A percentile compares a stretch with the other conserved stretches of the same genome.
Conservation (phyloP, 1,140 invertebrate species). For the Drosophila willistoni region DNA sequence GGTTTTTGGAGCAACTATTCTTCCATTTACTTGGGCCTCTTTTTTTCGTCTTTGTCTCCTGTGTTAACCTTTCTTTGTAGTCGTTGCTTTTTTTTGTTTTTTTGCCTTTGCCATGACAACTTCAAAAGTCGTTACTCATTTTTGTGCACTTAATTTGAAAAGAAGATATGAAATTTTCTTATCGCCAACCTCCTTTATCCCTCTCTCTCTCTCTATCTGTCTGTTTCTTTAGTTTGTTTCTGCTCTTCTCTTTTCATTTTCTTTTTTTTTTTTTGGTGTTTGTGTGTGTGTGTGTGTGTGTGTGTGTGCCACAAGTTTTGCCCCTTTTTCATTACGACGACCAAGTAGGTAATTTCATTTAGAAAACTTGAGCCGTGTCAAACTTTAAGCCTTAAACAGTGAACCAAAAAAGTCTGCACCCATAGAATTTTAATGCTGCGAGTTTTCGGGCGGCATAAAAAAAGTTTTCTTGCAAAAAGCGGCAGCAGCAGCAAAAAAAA, state of each 20-base stretch:
- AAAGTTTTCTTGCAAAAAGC: slow-evolving; percentile 60
- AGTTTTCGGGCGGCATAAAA: slow-evolving; percentile 67
- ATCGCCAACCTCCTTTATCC: slow-evolving; percentile 37
- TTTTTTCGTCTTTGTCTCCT: slow-evolving; percentile 20
- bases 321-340: slow-evolving; percentile 69
- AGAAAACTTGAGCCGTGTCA: slow-evolving; percentile 82
- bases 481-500: slow-evolving; percentile 22
- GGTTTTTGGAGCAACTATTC: slow-evolving; percentile 38
- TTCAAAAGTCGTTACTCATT: slow-evolving; percentile 82
- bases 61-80: slow-evolving; percentile 22
- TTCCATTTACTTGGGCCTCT: slow-evolving; percentile 37
- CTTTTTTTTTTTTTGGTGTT: neutral
- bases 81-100: slow-evolving; percentile 46
- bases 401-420: slow-evolving; percentile 44
- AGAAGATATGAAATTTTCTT: slow-evolving; percentile 73
- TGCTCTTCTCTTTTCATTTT: neutral
- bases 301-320: slow-evolving; percentile 46
- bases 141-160: slow-evolving; percentile 77
- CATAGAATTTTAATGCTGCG: slow-evolving; percentile 76
- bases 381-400: slow-evolving; percentile 71
- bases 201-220: neutral
- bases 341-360: slow-evolving; percentile 81
- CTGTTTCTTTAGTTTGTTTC: slow-evolving; percentile 14
- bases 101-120: slow-evolving; percentile 64
- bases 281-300: neutral